Evolutionary conservation across 1,140 invertebrate genomes (phyloP), one percentile per base, ranked within the genome.

Genomic region (Bacillus rossius): DNA sequence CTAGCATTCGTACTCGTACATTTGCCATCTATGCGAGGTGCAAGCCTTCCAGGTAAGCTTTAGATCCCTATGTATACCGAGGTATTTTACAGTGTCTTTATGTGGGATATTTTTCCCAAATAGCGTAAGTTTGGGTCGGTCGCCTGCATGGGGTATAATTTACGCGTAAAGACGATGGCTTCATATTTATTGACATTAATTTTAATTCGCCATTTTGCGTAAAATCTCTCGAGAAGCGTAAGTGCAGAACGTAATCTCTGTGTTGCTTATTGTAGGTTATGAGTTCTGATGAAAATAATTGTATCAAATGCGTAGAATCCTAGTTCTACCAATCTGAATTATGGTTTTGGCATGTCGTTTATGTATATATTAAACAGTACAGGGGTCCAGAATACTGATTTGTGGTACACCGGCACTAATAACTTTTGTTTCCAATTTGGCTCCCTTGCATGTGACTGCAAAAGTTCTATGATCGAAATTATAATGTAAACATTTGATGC

Each of bases 351-450:
- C 2, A 71, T 63, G 34, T 73, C 69, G 17, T 61, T 61, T 0
- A 64, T 67, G 53, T 61, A 72, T 2, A 67, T 37, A 7, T 61
- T 22, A 43, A 64, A 72, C 7, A 69, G 48, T 1, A 54, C 26
- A 23, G 70, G 68, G n/a, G 3, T 64, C 66, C 2, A 73, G 49
- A 8, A 68, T 61, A 20, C 23, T 26, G 19, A 19, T 52, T 19
- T 22, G 17, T 10, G 38, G 37, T 66, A 64, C 20, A 57, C 61
- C n/a, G 61, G 29, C 7, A 67, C 50, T 8, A 63, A 38, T 61
- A 59, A 59, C 0, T 63, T 61, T 50, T 66, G n/a, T n/a, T 64
- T 34, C 29, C 29, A 10, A 34, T 34, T 34, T 34, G 4, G 4
- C 10, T 4, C 29, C 29, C 10, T 34, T 10, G 4, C 4, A 34